Percentiles rank a stretch among this genome's conserved stretches.
Conservation (phyloP, 2,888 invertebrate species). For the Lumbricus terrestris region DNA sequence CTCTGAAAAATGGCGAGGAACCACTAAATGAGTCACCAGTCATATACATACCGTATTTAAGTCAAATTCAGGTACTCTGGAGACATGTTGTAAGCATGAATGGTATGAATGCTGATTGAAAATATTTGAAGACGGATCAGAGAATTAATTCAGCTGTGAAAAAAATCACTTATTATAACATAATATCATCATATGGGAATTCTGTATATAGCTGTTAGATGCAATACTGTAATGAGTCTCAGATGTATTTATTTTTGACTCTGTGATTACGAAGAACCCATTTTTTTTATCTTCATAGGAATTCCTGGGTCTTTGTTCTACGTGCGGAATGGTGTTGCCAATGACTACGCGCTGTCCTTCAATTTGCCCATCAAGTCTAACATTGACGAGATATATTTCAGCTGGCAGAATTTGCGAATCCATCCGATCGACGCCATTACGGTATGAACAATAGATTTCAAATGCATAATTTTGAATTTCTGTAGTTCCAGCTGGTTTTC, state of each 20-base stretch:
- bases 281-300: constrained; percentile 41
- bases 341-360: constrained; percentile 86
- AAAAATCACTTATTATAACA: too few relatives aligned
- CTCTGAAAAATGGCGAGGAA: too few relatives aligned
- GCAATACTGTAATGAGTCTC: too few relatives aligned
- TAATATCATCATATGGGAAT: too few relatives aligned
- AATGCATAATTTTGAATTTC: background rate
- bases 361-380: constrained; percentile 82
- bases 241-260: background rate
- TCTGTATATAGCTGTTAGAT: too few relatives aligned
- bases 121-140: too few relatives aligned
- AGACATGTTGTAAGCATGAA: too few relatives aligned
- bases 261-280: background rate
- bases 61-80: too few relatives aligned
- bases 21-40: too few relatives aligned
- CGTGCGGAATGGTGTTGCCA: constrained; percentile 84
- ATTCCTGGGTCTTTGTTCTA: constrained; percentile 69
- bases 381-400: constrained; percentile 81
- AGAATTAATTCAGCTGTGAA: too few relatives aligned
- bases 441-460: background rate
- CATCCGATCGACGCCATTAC: background rate
- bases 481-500: background rate
- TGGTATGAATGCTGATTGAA: too few relatives aligned
- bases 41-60: too few relatives aligned
- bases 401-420: constrained; percentile 66